These are phyloP conservation scores for Symphodus melops DNA, from an alignment of 2,113 vertebrate species.

Conservation along the genomic window DNA sequence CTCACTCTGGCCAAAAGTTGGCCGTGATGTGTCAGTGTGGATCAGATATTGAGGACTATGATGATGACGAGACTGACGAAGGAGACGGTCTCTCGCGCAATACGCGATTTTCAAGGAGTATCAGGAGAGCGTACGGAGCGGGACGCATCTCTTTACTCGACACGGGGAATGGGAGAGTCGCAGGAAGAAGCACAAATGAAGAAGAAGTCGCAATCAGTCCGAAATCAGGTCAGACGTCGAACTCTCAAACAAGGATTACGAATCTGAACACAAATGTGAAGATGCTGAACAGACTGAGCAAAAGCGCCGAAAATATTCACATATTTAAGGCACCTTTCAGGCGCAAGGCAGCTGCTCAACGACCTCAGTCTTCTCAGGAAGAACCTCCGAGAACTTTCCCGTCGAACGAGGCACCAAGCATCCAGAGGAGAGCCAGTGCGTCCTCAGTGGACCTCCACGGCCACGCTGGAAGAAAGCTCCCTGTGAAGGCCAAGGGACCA, in stretches of 20 bases:
- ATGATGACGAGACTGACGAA: slow-evolving; percentile 79
- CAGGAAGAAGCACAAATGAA: slow-evolving; percentile 25
- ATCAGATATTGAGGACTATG: slow-evolving; percentile 78
- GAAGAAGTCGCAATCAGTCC: slow-evolving; percentile 52
- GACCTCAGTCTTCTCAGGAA: slow-evolving; percentile 68
- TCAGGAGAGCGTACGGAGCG: slow-evolving; percentile 89
- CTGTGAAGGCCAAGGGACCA: slow-evolving; percentile 84
- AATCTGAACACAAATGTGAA: slow-evolving; percentile 64
- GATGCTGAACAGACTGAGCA: slow-evolving; percentile 86
- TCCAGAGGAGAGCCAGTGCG: slow-evolving; percentile 82
- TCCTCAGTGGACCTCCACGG: slow-evolving; percentile 80
- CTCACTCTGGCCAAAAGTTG: slow-evolving; percentile 44
- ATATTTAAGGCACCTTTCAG: slow-evolving; percentile 89
- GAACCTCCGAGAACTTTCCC: slow-evolving; percentile 60
- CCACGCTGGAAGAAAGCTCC: slow-evolving; percentile 78
- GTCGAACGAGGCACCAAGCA: slow-evolving; percentile 62
- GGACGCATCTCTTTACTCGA: slow-evolving; percentile 92
- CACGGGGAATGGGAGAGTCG: slow-evolving; percentile 55
- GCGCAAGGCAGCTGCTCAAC: slow-evolving; percentile 85
- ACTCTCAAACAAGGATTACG: slow-evolving; percentile 63
- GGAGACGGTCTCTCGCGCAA: slow-evolving; percentile 87
- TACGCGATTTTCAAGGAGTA: slow-evolving; percentile 90
- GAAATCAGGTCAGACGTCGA: slow-evolving; percentile 51
- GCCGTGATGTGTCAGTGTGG: slow-evolving; percentile 37
- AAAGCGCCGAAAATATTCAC: slow-evolving; percentile 90